Percentiles rank a stretch among this genome's conserved stretches.
phyloP scores from a whole-genome alignment of 2,888 invertebrate species.

The Azorinus chamasolen region DNA sequence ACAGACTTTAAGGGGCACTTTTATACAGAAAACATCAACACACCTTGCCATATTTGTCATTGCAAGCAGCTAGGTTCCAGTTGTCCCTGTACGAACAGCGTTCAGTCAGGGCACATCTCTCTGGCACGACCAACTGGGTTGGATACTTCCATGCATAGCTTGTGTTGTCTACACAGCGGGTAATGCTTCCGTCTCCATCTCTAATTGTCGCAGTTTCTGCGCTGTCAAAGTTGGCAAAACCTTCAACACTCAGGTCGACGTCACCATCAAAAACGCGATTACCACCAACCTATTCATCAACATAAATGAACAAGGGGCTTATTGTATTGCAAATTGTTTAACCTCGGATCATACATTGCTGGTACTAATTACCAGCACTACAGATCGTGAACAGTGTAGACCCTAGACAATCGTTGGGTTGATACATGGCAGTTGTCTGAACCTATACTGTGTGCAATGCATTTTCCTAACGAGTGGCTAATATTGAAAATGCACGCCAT shows the following conservation, averaged over 20 bases:
- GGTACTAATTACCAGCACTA: too few relatives aligned
- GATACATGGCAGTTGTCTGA: too few relatives aligned
- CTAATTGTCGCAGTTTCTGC: constrained; percentile 31
- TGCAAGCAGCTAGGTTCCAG: constrained; percentile 20
- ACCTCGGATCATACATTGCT: too few relatives aligned
- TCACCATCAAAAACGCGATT: constrained; percentile 35
- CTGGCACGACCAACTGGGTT: constrained; percentile 14
- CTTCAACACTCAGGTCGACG: constrained; percentile 7
- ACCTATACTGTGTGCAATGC: too few relatives aligned
- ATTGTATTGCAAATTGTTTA: too few relatives aligned
- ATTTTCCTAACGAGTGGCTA: too few relatives aligned
- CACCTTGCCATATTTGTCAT: constrained; percentile 28
- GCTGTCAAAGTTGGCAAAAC: constrained; percentile 3
- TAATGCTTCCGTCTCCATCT: constrained; percentile 29
- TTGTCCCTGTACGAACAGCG: constrained; percentile 18
- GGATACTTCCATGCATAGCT: neutral
- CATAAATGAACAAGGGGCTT: too few relatives aligned
- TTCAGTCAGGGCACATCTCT: neutral
- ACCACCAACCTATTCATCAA: neutral
- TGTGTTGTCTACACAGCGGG: constrained; percentile 16
- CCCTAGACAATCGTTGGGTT: too few relatives aligned
- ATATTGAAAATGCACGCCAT: too few relatives aligned
- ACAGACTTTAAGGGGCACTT: too few relatives aligned
- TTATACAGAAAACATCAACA: too few relatives aligned
- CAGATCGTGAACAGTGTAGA: too few relatives aligned